A percentile compares a stretch with the other conserved stretches of the same genome.
phyloP scores from a whole-genome alignment of 1,140 invertebrate species.

The Ceratina australensis region DNA sequence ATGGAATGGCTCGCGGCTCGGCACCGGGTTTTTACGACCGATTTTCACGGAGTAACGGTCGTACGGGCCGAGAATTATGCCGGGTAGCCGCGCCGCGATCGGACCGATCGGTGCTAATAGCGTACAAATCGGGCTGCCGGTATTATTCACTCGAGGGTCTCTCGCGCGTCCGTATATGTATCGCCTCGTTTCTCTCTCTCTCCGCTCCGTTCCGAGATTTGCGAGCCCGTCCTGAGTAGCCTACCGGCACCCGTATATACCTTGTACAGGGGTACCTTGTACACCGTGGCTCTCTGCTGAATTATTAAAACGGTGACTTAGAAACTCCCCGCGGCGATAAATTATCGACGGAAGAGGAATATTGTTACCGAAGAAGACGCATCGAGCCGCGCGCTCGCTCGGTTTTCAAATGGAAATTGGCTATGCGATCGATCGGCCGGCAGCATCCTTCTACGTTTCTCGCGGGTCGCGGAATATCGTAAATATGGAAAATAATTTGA shows the following conservation, averaged over 20 bases:
- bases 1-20: constrained; percentile 46
- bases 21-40: constrained; percentile 70
- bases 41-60: constrained; percentile 73
- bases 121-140: constrained; percentile 71
- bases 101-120: constrained; percentile 72
- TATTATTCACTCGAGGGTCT: constrained; percentile 64
- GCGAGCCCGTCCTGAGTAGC: constrained; percentile 30
- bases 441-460: not conserved
- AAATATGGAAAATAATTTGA: constrained; percentile 43
- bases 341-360: constrained; percentile 21
- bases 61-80: constrained; percentile 69
- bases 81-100: constrained; percentile 58
- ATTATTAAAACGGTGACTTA: constrained; percentile 51
- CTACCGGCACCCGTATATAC: constrained; percentile 5
- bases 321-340: constrained; percentile 14
- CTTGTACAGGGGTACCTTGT: too few relatives aligned
- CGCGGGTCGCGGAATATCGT: not conserved
- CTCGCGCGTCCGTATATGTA: constrained; percentile 58
- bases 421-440: constrained; percentile 6
- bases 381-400: constrained; percentile 7
- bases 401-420: constrained; percentile 33
- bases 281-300: too few relatives aligned
- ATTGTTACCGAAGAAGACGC: constrained; percentile 17
- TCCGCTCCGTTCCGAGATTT: constrained; percentile 43
- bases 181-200: constrained; percentile 12